phyloP scores from a whole-genome alignment of 1,140 invertebrate species.

The Melanaphis sacchari region DNA sequence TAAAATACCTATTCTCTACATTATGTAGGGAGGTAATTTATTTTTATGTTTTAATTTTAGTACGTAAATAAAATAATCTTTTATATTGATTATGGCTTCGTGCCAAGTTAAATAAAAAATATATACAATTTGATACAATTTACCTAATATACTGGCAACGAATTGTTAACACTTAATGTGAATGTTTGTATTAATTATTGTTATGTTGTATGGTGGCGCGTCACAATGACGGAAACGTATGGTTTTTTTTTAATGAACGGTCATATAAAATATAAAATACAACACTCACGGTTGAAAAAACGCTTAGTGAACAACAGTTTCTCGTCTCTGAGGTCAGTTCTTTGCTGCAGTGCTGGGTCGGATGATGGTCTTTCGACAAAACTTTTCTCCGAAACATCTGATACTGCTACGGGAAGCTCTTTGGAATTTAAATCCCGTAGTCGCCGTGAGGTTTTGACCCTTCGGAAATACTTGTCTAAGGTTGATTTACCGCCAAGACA shows the following conservation, averaged over 20 bases:
- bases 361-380: neutral
- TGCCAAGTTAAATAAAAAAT: neutral
- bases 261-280: neutral
- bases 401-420: neutral
- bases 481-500: neutral
- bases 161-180: neutral
- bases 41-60: neutral
- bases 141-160: neutral
- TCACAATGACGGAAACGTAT: neutral
- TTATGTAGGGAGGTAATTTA: neutral
- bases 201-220: neutral
- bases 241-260: neutral
- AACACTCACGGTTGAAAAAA: neutral
- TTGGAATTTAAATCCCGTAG: neutral
- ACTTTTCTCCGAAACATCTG: neutral
- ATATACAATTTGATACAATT: neutral
- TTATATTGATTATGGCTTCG: neutral
- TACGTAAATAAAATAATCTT: neutral
- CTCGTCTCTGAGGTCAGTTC: neutral
- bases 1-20: neutral
- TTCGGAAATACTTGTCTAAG: neutral
- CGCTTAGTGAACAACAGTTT: neutral
- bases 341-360: neutral
- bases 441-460: neutral
- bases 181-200: neutral